A percentile compares a stretch with the other conserved stretches of the same genome.
Conservation (phyloP, 2,113 vertebrate genomes). For the Suncus etruscus region DNA sequence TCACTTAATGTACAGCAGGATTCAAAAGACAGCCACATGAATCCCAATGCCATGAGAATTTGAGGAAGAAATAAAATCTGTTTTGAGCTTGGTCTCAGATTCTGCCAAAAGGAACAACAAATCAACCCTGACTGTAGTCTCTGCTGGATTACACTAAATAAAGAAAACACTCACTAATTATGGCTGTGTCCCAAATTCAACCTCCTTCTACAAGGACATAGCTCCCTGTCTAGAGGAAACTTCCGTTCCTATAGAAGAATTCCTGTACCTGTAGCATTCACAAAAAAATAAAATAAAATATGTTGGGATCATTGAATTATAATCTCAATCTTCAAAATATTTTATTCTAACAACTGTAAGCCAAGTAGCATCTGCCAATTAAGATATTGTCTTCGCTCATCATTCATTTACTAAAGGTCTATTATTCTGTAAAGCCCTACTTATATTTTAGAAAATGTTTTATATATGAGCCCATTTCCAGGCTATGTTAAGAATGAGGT, state of each 20-base stretch:
- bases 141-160: not conserved
- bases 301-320: not conserved
- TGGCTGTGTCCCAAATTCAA: not conserved
- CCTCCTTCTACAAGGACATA: not conserved
- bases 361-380: not conserved
- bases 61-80: slow-evolving; percentile 41
- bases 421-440: not conserved
- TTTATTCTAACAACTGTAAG: not conserved
- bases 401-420: slow-evolving; percentile 23
- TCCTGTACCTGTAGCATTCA: slow-evolving; percentile 7
- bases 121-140: not conserved
- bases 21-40: slow-evolving; percentile 38
- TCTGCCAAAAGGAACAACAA: slow-evolving; percentile 50
- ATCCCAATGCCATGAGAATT: slow-evolving; percentile 4
- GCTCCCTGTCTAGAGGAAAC: not conserved
- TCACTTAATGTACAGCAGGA: slow-evolving; percentile 12
- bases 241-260: not conserved
- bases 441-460: not conserved
- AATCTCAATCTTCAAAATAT: not conserved
- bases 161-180: no score
- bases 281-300: not conserved
- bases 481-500: slow-evolving; percentile 30
- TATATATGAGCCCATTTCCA: not conserved
- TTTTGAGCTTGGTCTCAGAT: slow-evolving; percentile 29
- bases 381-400: not conserved